Base-by-base conservation (phyloP, 2,888 invertebrate genomes). In the Drosophila paramelanica region DNA sequence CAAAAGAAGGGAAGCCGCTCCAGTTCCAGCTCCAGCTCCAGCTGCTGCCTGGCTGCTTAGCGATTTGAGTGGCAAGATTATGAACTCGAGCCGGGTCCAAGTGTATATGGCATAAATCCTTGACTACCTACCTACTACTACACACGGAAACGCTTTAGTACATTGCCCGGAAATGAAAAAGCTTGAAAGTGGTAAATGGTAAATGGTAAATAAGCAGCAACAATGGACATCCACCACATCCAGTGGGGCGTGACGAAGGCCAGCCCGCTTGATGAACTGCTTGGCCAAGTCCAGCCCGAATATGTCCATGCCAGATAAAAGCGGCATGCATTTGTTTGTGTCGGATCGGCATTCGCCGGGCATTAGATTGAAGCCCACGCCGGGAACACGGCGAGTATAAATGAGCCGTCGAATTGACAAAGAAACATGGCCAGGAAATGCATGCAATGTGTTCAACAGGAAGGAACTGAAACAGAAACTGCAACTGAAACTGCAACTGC, bases 41-140 rank as follows among this genome's bases (percentile, higher is more conserved):
- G 23, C 23, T 23, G 46, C 60, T 66, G 64, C 70, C 55, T 23
- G 41, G 78, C 85, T 81, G 81, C 84, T 78, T 75, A 81, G 88
- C 85, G 83, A 83, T 83, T 79, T 76, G 79, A 83, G 83, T 87
- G 79, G 72, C 77, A 66, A 79, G 83, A 84, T 84, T 84, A 85
- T 81, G 77, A 73, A 62, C 82, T 77, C 77, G 43, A 68, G 68
- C 52, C 59, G 42, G 43, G n/a, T 43, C 60, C 61, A 47, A 61
- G 68, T 64, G 68, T 64, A 46, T 55, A 58, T 64, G 52, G 80
- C 72, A 80, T 67, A 81, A 84, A 79, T 87, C 82, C 82, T 74
- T 55, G 65, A 45, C 57, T 47, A 64, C 53, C 50, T 47, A 64
- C 53, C 50, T 36, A 58, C 23, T 1, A 23, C 23, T 23, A 23